phyloP scores from a whole-genome alignment of 2,797 vertebrate species.

The Fratercula arctica region DNA sequence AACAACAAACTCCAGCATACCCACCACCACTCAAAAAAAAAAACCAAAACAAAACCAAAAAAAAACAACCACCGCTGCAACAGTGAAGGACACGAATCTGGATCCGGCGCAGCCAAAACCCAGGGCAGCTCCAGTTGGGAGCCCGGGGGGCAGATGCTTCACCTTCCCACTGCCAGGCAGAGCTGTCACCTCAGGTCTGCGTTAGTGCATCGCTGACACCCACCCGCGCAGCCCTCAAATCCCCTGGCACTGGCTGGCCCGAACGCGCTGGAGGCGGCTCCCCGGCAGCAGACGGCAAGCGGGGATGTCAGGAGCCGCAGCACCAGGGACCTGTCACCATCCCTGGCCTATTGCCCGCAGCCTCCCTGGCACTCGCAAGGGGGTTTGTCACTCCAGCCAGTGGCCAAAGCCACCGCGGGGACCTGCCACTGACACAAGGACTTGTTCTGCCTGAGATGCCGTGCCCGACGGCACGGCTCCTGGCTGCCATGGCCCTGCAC shows the following conservation, averaged over 20 bases:
- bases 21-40: background rate
- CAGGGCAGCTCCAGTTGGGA: background rate
- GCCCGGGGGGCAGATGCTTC: background rate
- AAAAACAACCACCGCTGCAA: background rate
- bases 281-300: background rate
- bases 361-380: background rate
- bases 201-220: fast-evolving
- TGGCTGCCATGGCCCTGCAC: background rate
- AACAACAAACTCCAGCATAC: background rate
- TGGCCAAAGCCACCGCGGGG: background rate
- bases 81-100: fast-evolving
- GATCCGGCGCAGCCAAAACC: background rate
- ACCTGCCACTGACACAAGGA: fast-evolving
- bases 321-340: background rate
- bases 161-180: background rate
- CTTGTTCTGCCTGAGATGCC: background rate
- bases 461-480: fast-evolving
- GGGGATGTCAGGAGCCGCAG: background rate
- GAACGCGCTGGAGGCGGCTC: fast-evolving
- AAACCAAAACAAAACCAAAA: too few species aligned
- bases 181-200: background rate
- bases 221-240: fast-evolving
- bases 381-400: background rate
- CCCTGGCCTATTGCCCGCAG: background rate
- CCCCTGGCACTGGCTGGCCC: background rate